Percentiles rank a stretch among this genome's conserved stretches.
Evolutionary conservation across 2,888 invertebrate genomes (phyloP).

Genomic region (Zootermopsis nevadensis): DNA sequence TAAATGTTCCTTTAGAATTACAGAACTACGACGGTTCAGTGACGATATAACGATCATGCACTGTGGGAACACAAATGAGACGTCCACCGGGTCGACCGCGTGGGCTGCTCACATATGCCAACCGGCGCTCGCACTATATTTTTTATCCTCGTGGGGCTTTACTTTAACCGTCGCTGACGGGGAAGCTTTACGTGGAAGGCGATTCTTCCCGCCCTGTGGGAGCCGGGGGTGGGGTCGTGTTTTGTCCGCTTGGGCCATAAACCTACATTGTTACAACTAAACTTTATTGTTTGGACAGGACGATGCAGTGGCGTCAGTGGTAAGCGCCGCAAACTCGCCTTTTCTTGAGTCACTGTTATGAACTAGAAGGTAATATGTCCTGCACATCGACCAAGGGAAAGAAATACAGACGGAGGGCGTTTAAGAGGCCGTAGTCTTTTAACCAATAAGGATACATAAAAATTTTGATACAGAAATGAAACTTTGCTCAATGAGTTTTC

Average conservation of each 20-base stretch:
- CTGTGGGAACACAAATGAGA: background rate
- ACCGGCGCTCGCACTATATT: background rate
- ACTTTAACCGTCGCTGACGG: conserved; percentile 7
- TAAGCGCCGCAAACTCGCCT: too few relatives aligned
- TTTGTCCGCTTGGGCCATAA: background rate
- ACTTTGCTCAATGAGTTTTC: too few relatives aligned
- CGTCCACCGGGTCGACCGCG: background rate
- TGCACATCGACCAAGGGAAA: too few relatives aligned
- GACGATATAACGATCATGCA: too few relatives aligned
- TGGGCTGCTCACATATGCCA: conserved; percentile 5
- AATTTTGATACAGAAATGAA: too few relatives aligned
- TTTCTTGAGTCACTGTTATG: too few relatives aligned
- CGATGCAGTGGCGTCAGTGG: background rate
- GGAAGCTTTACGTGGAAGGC: background rate
- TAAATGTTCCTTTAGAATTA: too few relatives aligned
- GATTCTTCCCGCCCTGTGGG: background rate
- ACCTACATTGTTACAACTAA: conserved; percentile 5
- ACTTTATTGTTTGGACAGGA: background rate
- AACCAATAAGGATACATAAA: too few relatives aligned
- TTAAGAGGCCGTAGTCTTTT: too few relatives aligned
- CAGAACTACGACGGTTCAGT: too few relatives aligned
- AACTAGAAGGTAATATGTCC: too few relatives aligned
- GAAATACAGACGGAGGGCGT: too few relatives aligned
- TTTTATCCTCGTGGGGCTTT: conserved; percentile 6
- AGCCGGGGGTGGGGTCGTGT: background rate